These are phyloP conservation scores for Chascanopsetta lugubris DNA, from an alignment of 2,113 vertebrate genomes.

Conservation along the genomic window DNA sequence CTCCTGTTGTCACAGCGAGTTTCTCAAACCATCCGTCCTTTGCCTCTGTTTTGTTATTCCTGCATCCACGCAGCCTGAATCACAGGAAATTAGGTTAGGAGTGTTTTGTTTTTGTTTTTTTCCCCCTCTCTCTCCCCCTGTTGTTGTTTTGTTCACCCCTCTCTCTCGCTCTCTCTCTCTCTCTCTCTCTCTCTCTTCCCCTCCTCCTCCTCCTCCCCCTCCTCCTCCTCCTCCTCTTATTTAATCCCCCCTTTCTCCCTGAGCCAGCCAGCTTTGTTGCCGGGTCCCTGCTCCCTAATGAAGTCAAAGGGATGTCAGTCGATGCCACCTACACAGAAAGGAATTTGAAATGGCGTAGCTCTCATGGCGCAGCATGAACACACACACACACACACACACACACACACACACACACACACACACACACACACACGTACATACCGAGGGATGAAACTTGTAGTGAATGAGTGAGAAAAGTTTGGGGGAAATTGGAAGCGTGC, in stretches of 20 bases:
- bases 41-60: conserved; percentile 70
- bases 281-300: conserved; percentile 76
- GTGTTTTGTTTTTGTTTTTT: conserved; percentile 60
- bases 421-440: conserved; percentile 2
- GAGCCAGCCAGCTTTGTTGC: conserved; percentile 73
- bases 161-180: too few relatives aligned
- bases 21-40: conserved; percentile 53
- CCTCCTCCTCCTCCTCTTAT: conserved; percentile 55
- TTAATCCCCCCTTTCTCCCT: conserved; percentile 68
- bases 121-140: too few relatives aligned
- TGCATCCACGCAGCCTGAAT: conserved; percentile 55
- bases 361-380: conserved; percentile 44
- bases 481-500: conserved; percentile 50
- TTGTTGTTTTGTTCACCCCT: conserved; percentile 71
- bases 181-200: conserved; percentile 49
- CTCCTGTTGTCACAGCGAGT: conserved; percentile 29
- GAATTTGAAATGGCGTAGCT: conserved; percentile 75
- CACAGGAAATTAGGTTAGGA: conserved; percentile 76
- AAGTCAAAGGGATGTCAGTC: conserved; percentile 79
- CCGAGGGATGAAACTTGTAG: conserved; percentile 61
- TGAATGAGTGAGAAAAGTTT: conserved; percentile 44
- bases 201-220: conserved; percentile 48
- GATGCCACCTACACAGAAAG: conserved; percentile 78
- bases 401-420: conserved; percentile 10
- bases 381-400: conserved; percentile 3